phyloP scores from a whole-genome alignment of 2,113 vertebrate species.

The Halichoeres trimaculatus region DNA sequence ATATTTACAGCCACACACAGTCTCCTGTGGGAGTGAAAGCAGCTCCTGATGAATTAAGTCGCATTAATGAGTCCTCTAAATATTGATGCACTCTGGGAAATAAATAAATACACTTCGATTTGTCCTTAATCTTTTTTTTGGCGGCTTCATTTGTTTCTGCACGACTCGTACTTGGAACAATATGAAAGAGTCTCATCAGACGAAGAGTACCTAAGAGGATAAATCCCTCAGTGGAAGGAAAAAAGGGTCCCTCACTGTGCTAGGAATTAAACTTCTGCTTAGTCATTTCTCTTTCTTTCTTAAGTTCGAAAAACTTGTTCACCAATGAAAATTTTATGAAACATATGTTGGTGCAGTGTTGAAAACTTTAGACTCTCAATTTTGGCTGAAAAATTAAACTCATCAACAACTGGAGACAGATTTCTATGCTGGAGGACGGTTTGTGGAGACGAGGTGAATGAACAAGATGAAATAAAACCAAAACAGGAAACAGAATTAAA shows the following conservation, averaged over 20 bases:
- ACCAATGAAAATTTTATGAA: neutral
- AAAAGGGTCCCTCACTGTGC: constrained; percentile 23
- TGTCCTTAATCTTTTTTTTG: constrained; percentile 48
- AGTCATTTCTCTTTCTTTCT: neutral
- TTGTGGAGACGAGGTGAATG: too few relatives aligned
- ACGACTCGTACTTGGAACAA: constrained; percentile 41
- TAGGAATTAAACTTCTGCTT: constrained; percentile 26
- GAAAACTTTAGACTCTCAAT: too few relatives aligned
- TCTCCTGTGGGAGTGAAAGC: constrained; percentile 36
- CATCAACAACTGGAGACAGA: too few relatives aligned
- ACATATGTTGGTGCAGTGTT: too few relatives aligned
- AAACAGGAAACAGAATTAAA: too few relatives aligned
- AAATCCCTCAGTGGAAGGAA: constrained; percentile 26
- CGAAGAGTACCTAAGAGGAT: constrained; percentile 37
- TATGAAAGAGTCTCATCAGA: constrained; percentile 50
- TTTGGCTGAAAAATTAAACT: too few relatives aligned
- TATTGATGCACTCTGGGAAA: constrained; percentile 28
- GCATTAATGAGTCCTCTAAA: constrained; percentile 40
- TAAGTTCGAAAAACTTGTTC: neutral
- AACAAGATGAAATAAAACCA: too few relatives aligned
- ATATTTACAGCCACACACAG: constrained; percentile 8
- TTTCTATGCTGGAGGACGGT: too few relatives aligned
- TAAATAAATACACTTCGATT: constrained; percentile 44
- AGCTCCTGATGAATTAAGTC: constrained; percentile 42
- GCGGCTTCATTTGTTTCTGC: constrained; percentile 44